phyloP scores from a whole-genome alignment of 2,113 vertebrate species.

The Sminthopsis crassicaudata region DNA sequence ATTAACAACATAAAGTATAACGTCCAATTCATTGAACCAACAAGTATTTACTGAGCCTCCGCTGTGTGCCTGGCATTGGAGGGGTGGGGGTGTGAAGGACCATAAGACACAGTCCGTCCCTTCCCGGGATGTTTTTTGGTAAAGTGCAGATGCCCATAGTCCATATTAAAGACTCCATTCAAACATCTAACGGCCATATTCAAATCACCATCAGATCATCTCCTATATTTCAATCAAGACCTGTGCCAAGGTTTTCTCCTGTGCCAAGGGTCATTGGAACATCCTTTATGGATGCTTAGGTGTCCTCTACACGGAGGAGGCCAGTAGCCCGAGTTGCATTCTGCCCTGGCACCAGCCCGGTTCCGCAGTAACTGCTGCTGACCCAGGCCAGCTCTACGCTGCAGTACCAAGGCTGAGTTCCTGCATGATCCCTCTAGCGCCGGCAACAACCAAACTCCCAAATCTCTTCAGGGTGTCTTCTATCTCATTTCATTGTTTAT shows the following conservation, averaged over 20 bases:
- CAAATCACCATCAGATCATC: slow-evolving; percentile 21
- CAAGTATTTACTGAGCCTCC: neutral
- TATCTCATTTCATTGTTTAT: neutral
- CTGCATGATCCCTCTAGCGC: neutral
- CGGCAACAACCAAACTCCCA: neutral
- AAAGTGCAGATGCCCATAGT: neutral
- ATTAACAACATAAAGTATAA: too few relatives aligned
- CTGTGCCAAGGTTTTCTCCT: neutral
- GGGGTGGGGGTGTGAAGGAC: slow-evolving; percentile 29
- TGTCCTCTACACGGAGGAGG: neutral
- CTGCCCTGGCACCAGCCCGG: neutral
- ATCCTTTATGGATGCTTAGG: neutral
- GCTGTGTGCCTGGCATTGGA: neutral
- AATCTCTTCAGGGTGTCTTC: neutral
- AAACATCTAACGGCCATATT: slow-evolving; percentile 10
- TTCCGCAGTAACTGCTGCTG: neutral
- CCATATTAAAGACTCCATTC: slow-evolving; percentile 24
- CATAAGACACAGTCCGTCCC: neutral
- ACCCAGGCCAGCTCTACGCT: neutral
- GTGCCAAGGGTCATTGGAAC: neutral
- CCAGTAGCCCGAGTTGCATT: neutral
- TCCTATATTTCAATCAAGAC: neutral
- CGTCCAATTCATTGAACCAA: slow-evolving; percentile 15
- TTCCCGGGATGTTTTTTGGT: neutral
- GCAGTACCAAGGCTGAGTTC: neutral